These are phyloP conservation scores for Cheilosia impressa DNA, from an alignment of 2,888 invertebrate species.

Conservation along the genomic window DNA sequence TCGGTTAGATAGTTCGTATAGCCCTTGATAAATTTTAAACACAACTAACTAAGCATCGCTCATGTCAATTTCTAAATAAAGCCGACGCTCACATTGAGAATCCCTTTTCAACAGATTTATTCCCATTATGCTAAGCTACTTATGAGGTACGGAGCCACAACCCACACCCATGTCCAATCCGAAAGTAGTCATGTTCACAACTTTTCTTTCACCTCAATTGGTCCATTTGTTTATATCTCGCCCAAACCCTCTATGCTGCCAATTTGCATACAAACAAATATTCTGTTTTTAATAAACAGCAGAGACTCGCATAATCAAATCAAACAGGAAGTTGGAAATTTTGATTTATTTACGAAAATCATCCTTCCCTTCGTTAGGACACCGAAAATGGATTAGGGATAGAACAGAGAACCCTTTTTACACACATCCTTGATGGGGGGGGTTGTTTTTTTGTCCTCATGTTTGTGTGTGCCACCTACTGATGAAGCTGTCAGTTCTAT, in stretches of 20 bases:
- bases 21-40: no score
- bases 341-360: slow-evolving; percentile 61
- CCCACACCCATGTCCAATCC: not conserved
- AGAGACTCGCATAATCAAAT: slow-evolving; percentile 50
- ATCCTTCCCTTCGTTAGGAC: slow-evolving; percentile 20
- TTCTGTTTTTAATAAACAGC: slow-evolving; percentile 35
- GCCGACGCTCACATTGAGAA: not conserved
- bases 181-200: slow-evolving; percentile 19
- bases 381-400: slow-evolving; percentile 34
- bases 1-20: no score
- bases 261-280: slow-evolving; percentile 49
- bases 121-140: not conserved
- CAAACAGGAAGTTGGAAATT: slow-evolving; percentile 50
- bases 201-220: slow-evolving; percentile 34
- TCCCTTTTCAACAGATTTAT: slow-evolving; percentile 5
- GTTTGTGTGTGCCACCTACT: not conserved
- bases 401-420: slow-evolving; percentile 23
- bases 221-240: slow-evolving; percentile 9
- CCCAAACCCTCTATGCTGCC: not conserved
- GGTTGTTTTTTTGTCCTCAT: slow-evolving; percentile 22
- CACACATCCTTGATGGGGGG: slow-evolving; percentile 5
- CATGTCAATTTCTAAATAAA: not conserved
- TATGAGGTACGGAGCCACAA: not conserved
- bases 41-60: no score
- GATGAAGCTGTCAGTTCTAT: slow-evolving; percentile 27